These are phyloP conservation scores for Choristoneura rosaceana DNA, from an alignment of 2,888 invertebrate species.

Conservation along the genomic window DNA sequence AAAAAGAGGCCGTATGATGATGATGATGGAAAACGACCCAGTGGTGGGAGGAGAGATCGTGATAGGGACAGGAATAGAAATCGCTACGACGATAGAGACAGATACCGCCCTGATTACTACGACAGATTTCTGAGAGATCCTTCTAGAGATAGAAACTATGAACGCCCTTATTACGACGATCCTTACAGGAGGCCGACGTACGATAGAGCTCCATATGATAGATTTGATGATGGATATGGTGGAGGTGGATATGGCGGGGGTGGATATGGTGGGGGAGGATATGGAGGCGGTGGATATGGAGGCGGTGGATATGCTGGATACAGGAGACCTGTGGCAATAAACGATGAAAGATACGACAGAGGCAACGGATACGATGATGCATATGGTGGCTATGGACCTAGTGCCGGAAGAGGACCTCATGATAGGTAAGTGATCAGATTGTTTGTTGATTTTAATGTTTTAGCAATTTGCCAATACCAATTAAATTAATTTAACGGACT, in stretches of 20 bases:
- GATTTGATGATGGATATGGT: conserved; percentile 59
- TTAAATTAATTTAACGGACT: too few relatives aligned
- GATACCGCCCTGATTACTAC: conserved; percentile 77
- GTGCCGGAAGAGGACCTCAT: conserved; percentile 76
- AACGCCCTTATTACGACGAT: conserved; percentile 63
- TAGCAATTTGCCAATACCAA: too few relatives aligned
- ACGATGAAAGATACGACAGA: conserved; percentile 60
- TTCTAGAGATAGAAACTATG: conserved; percentile 66
- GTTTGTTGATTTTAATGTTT: background rate
- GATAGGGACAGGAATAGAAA: conserved; percentile 56
- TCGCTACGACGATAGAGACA: conserved; percentile 57
- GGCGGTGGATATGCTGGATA: conserved; percentile 60
- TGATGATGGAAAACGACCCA: conserved; percentile 63
- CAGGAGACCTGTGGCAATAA: conserved; percentile 58
- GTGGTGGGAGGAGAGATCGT: conserved; percentile 57
- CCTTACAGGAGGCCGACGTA: conserved; percentile 66
- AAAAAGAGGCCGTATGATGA: conserved; percentile 64
- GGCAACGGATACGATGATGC: conserved; percentile 63
- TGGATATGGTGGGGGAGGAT: conserved; percentile 8
- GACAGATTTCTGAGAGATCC: conserved; percentile 76
- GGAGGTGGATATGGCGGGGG: conserved; percentile 40
- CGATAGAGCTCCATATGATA: conserved; percentile 64
- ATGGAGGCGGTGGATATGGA: conserved; percentile 54
- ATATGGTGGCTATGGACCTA: conserved; percentile 70
- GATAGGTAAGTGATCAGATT: conserved; percentile 67